A percentile compares a stretch with the other conserved stretches of the same genome.
Conservation (phyloP, 2,888 invertebrate species). For the Creontiades dilutus region DNA sequence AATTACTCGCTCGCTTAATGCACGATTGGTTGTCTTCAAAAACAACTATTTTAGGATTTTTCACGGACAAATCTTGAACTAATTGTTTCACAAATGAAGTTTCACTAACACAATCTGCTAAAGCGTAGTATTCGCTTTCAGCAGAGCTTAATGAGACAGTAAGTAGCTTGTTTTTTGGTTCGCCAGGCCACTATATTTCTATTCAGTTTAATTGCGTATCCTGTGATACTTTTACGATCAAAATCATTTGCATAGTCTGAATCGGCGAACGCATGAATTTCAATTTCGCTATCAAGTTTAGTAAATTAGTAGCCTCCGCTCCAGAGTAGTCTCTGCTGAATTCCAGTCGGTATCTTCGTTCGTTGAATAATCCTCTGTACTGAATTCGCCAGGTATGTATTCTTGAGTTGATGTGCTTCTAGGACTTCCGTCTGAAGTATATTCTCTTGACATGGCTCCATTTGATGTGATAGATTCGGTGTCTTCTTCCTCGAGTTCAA, state of each 20-base stretch:
- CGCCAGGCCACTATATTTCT: not conserved
- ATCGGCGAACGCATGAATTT: no score
- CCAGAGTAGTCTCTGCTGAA: no score
- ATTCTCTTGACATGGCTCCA: no score
- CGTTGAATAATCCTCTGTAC: no score
- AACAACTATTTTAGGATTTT: not conserved
- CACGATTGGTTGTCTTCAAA: slow-evolving; percentile 9
- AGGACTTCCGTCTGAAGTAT: no score
- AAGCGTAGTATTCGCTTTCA: not conserved
- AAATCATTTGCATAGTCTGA: not conserved
- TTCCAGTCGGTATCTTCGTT: no score
- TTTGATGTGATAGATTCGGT: no score
- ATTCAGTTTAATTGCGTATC: not conserved
- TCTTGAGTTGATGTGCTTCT: no score
- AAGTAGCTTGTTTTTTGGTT: not conserved
- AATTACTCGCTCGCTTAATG: not conserved
- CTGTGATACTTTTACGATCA: not conserved
- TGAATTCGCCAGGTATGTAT: no score
- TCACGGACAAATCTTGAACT: not conserved
- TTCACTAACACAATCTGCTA: not conserved
- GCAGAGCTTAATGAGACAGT: not conserved
- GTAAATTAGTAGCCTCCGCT: no score
- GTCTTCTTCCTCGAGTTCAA: no score
- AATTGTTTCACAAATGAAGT: not conserved
- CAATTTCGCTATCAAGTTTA: no score